Evolutionary conservation across 2,113 vertebrate species (phyloP), one percentile per base, ranked within the genome.

Genomic region (Myanophis thanlyinensis): DNA sequence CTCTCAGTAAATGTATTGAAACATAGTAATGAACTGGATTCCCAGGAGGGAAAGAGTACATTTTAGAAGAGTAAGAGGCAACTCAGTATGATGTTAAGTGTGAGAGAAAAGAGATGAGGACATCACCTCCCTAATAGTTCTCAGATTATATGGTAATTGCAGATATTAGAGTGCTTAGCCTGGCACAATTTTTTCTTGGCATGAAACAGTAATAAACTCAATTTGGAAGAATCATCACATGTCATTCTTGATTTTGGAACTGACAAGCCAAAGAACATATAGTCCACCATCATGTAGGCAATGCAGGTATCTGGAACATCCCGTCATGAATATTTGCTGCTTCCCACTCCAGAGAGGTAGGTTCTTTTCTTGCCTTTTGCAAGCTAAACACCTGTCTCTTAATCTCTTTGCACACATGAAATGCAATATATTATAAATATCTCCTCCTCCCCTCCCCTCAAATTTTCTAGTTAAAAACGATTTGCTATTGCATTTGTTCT

Each of bases 401-500:
- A 13, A 15, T 84, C 52, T 27, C 4, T 85, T 59, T 56, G 30
- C 53, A 89, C 18, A 53, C 30, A 91, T 85, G 25, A n/a, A 15
- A 47, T 53, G 40, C 46, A 44, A 54, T 20, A 80, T 13, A 22
- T 88, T 30, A 15, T 30, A 87, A 30, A 87, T n/a, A 27, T 15
- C 23, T 44, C n/a, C 3, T 22, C 2, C 15, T 11, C 11, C 47
- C 40, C 23, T 35, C 23, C 12, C 13, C 5, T 10, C 85, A 11
- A 9, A n/a, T 91, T 5, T 7, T 5, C 30, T 85, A 94, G 88
- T 89, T 94, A 94, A 92, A 53, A 96, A 93, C 40, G 87, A 86
- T 30, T 40, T 85, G 35, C 22, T 91, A 5, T 89, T 59, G 85
- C 9, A 48, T 95, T 96, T 94, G 88, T 96, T 96, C 96, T 95